Conservation (phyloP, 2,888 invertebrate genomes). For the Idaea straminata region DNA sequence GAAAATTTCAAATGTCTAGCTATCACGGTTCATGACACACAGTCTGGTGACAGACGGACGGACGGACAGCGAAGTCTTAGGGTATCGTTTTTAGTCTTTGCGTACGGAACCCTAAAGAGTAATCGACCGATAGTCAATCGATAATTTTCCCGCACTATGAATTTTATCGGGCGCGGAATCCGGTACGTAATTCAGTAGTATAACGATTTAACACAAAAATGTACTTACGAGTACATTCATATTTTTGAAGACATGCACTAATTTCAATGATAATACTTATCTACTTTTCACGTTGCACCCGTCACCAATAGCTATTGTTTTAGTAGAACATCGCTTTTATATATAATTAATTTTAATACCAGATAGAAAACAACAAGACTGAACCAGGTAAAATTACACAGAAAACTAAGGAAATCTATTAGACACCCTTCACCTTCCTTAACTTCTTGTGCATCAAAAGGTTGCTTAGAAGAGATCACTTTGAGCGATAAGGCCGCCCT, state of each 20-base stretch:
- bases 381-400: too few relatives aligned
- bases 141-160: background rate
- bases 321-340: background rate
- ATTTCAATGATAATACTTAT: background rate
- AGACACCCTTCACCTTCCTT: background rate
- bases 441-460: too few relatives aligned
- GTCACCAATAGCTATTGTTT: background rate
- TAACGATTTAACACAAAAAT: background rate
- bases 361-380: too few relatives aligned
- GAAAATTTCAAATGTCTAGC: too few relatives aligned
- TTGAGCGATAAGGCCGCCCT: too few relatives aligned
- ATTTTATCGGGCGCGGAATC: background rate
- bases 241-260: background rate
- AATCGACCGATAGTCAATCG: background rate
- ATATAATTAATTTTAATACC: too few relatives aligned
- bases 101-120: background rate
- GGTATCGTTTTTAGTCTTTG: too few relatives aligned
- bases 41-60: too few relatives aligned
- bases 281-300: background rate
- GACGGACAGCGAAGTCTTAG: too few relatives aligned
- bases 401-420: background rate
- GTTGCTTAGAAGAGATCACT: too few relatives aligned
- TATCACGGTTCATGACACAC: too few relatives aligned
- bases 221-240: background rate
- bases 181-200: background rate